Evolutionary conservation across 2,888 invertebrate genomes (phyloP), one percentile per base, ranked within the genome.

Genomic region (Sarcophaga rosellei): DNA sequence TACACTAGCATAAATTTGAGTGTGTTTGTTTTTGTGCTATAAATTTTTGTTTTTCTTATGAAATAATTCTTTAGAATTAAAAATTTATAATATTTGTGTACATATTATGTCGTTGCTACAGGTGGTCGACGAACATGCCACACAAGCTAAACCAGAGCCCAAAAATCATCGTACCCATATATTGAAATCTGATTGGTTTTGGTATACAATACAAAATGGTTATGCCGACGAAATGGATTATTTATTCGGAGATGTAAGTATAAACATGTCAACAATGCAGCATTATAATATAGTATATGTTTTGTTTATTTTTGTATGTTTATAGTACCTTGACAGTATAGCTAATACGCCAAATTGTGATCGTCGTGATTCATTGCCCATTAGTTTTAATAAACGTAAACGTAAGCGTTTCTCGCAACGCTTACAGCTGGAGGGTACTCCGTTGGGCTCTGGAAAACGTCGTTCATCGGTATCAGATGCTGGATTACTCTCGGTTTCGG

Each of bases 131-230:
- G 97, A 97, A 92, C 96, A 96, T 89, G 95, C 95, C 89, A 95
- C 96, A 57, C 94, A 95, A 90, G 94, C 95, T 73, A 95, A 96
- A 88, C 96, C 96, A 66, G 97, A 96, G 91, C 95, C 96, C 80
- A 95, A 96, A 86, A 94, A 93, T 75, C 94, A 95, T 87, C 95
- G 95, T 89, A 96, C 96, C 45, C 96, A 96, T 92, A 94, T 98
- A 88, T 96, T 98, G 78, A 97, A 97, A 93, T 97, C 97, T 8
- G 98, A 99, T 94, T 99, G 99, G 99, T 99, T 99, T 94, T 99
- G 99, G 99, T 97, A 97, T 61, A 98, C 98, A 70, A 97, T 99
- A 87, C 99, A 99, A 94, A 98, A 99, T 94, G 98, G 98, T 91
- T 97, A 97, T 88, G 97, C 98, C 86, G 97, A 97, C 91, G 99